phyloP scores from a whole-genome alignment of 2,888 invertebrate species.

The Brachylomia viminalis region DNA sequence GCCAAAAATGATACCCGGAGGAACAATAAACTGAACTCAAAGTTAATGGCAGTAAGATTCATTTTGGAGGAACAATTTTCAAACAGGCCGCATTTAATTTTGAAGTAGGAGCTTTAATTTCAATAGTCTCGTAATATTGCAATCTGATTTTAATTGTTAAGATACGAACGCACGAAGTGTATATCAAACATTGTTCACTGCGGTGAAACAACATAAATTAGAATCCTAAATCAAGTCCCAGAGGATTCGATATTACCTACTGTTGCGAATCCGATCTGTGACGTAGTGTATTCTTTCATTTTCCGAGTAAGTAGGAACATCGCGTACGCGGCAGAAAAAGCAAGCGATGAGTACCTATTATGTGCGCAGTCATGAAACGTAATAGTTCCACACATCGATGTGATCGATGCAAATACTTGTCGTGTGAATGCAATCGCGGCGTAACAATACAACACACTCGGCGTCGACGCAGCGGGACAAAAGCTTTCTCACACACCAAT shows the following conservation, averaged over 20 bases:
- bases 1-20: conserved; percentile 31
- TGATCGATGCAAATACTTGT: conserved; percentile 53
- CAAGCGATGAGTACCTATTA: not conserved
- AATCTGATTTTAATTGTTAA: conserved; percentile 70
- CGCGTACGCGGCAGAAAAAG: not conserved
- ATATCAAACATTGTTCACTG: conserved; percentile 43
- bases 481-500: conserved; percentile 57
- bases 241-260: not conserved
- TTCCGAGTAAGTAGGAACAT: not conserved
- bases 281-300: not conserved
- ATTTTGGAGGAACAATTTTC: conserved; percentile 41
- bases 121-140: conserved; percentile 66
- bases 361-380: conserved; percentile 19
- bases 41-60: conserved; percentile 40
- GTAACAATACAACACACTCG: conserved; percentile 34
- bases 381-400: conserved; percentile 26
- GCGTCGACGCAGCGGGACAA: conserved; percentile 33
- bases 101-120: conserved; percentile 67
- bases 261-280: not conserved
- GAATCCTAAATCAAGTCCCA: conserved; percentile 17
- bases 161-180: conserved; percentile 50
- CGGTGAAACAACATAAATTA: conserved; percentile 25
- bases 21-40: conserved; percentile 47
- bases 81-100: conserved; percentile 64
- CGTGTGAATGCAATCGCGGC: conserved; percentile 48